These are phyloP conservation scores for Chloroclystis v-ata DNA, from an alignment of 2,888 invertebrate genomes.

Conservation along the genomic window DNA sequence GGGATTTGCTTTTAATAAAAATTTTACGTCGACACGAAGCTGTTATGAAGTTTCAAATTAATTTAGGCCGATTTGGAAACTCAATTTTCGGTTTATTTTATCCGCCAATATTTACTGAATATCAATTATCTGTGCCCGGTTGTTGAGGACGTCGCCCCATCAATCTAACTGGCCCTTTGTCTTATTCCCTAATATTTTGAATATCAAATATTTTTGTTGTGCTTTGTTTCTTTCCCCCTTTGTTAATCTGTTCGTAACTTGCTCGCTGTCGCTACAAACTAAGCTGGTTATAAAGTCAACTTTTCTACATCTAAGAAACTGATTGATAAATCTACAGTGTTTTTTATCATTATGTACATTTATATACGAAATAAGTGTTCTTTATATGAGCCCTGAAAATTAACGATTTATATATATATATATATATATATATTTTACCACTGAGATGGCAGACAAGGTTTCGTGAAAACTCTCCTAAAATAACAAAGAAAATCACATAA, in stretches of 20 bases:
- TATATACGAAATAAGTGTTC: too few species aligned
- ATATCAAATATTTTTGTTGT: slow-evolving; percentile 17
- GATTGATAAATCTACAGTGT: too few species aligned
- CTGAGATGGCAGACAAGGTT: too few species aligned
- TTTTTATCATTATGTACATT: too few species aligned
- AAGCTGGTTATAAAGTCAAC: background rate
- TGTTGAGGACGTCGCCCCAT: slow-evolving; percentile 39
- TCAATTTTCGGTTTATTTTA: slow-evolving; percentile 75
- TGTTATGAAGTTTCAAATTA: slow-evolving; percentile 75
- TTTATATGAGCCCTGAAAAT: too few species aligned
- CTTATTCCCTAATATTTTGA: slow-evolving; percentile 22
- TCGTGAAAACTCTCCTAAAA: too few species aligned
- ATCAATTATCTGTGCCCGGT: slow-evolving; percentile 64
- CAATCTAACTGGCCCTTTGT: slow-evolving; percentile 51
- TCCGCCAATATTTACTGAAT: slow-evolving; percentile 75
- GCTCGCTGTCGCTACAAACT: background rate
- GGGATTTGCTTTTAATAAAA: slow-evolving; percentile 67
- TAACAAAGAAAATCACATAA: too few species aligned
- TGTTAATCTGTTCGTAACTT: background rate
- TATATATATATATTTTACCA: too few species aligned
- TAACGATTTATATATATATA: too few species aligned
- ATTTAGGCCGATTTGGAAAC: slow-evolving; percentile 71
- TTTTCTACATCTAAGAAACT: too few species aligned
- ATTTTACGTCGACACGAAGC: slow-evolving; percentile 58
- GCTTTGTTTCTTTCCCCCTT: background rate